Base-by-base conservation (phyloP, 1,140 invertebrate genomes). In the Drosophila azteca region DNA sequence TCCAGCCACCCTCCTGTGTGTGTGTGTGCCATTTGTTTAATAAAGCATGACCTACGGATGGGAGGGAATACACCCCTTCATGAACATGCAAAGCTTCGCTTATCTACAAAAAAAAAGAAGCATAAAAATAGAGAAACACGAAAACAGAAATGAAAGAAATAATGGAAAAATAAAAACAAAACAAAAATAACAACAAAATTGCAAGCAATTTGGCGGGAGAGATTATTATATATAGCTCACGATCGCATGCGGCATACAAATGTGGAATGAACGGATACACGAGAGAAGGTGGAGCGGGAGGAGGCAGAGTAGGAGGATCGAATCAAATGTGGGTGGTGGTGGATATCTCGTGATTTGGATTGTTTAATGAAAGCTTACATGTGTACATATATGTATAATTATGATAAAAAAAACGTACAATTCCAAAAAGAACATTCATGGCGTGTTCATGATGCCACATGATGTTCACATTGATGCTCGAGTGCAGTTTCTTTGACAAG, bases 11-110 rank as follows among this genome's bases (percentile, higher is more conserved):
- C 26, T 29, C 13, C 35, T 11, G 17, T 51, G 41, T 22, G 17
- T 20, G 17, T 41, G 57, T 61, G 73, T 76, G 51, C 51, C 62
- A 67, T 61, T 76, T 76, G 73, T 67, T 67, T 51, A 76, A 67
- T 76, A 76, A 68, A 75, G 72, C 73, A 68, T 74, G 70, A 74
- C 69, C 68, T 39, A 39, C 35, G 35, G 11, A 13, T 39, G 35
- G 31, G 8, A 8, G 31, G 31, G 31, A 31, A 15, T 24, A 24
- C 29, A 46, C 49, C 39, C 65, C 4, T 11, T 39, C 35, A 5
- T 13, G 35, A 39, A 39, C 67, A 69, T 70, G 65, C 67, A 70
- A 70, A 70, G 67, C 52, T 26, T 49, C 39, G 64, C 67, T 69
- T 69, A 69, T 69, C 67, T 69, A 8, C 2, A 26, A 68, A 68